These are phyloP conservation scores for Leptopilina clavipes DNA, from an alignment of 1,140 invertebrate species.

Conservation along the genomic window DNA sequence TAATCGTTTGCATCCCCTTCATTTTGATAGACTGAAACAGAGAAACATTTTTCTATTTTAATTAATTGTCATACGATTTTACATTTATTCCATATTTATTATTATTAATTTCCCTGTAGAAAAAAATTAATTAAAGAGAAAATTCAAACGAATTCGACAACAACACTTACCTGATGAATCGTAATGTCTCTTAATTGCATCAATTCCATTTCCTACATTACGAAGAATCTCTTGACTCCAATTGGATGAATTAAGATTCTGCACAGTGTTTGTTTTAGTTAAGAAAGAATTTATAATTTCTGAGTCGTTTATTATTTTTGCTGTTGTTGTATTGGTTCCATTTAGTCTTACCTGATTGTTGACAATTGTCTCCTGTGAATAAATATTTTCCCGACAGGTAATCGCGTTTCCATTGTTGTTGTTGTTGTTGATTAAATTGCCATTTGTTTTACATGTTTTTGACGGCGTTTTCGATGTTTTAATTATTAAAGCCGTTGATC, in stretches of 20 bases:
- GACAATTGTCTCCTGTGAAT: neutral
- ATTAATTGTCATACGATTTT: neutral
- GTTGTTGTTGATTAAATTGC: conserved; percentile 38
- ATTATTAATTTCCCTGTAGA: neutral
- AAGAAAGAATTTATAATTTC: conserved; percentile 46
- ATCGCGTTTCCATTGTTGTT: neutral
- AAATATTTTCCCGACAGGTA: neutral
- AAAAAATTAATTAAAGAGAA: neutral
- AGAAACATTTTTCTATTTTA: conserved; percentile 26
- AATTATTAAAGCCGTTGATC: conserved; percentile 71
- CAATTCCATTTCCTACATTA: conserved; percentile 35
- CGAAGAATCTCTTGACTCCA: conserved; percentile 17
- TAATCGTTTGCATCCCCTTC: conserved; percentile 77
- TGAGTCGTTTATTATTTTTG: neutral
- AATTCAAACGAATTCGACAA: conserved; percentile 14
- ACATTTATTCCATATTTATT: too few species aligned
- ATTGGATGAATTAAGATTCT: neutral
- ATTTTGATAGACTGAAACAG: conserved; percentile 68
- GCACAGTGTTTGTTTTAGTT: conserved; percentile 6
- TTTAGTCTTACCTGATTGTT: conserved; percentile 49
- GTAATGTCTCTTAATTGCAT: conserved; percentile 11
- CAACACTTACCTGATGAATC: conserved; percentile 30
- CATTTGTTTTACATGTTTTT: conserved; percentile 47
- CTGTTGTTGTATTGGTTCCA: conserved; percentile 31
- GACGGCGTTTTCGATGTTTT: conserved; percentile 67